A percentile compares a stretch with the other conserved stretches of the same genome.
phyloP scores from a whole-genome alignment of 2,888 invertebrate species.

The Amorpha juglandis region DNA sequence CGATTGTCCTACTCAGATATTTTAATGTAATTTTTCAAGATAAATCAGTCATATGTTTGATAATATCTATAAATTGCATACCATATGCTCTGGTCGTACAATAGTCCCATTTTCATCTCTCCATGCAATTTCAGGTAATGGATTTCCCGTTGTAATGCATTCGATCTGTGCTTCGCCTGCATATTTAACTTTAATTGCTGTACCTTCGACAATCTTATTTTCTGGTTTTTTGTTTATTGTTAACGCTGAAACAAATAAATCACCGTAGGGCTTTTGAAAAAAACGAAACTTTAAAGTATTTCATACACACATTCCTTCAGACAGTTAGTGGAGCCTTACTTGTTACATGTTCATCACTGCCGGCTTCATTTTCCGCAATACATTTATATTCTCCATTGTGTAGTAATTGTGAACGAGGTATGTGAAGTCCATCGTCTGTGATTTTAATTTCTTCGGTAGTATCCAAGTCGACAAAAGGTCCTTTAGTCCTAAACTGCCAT shows the following conservation, averaged over 20 bases:
- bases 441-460: not conserved
- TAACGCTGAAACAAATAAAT: constrained; percentile 24
- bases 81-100: not conserved
- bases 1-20: no score
- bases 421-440: not conserved
- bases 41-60: no score
- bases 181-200: constrained; percentile 32
- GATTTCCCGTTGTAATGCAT: not conserved
- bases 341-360: constrained; percentile 14
- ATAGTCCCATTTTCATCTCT: not conserved
- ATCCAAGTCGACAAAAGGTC: not conserved
- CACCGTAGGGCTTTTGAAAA: not conserved
- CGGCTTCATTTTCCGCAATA: constrained; percentile 32
- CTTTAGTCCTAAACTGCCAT: not conserved
- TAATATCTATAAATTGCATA: not conserved
- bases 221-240: constrained; percentile 32
- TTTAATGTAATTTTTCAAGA: no score
- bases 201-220: constrained; percentile 39
- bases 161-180: constrained; percentile 20
- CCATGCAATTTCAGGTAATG: constrained; percentile 1
- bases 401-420: not conserved
- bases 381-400: constrained; percentile 33
- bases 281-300: no score
- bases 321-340: not conserved
- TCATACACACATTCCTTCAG: not conserved